Evolutionary conservation across 2,113 vertebrate genomes (phyloP), one percentile per base, ranked within the genome.

Genomic region (Electrona antarctica): DNA sequence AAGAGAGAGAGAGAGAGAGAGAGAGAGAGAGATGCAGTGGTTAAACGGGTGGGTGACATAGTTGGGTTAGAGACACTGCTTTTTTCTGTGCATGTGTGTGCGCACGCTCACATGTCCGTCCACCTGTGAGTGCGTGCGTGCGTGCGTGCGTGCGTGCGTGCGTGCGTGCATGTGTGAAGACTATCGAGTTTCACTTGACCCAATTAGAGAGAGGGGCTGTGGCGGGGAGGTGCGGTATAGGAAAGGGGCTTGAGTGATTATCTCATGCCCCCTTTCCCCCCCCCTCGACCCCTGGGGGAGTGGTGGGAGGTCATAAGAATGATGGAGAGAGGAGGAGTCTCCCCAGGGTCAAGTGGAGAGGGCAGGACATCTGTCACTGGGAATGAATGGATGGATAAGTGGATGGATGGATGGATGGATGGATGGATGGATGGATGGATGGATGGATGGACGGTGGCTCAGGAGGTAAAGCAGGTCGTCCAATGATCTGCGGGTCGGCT

Each of bases 141-240:
- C 13, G 51, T 54, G 51, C 11, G 11, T 13, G 51, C n/a, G 51
- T 52, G 11, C 13, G 4, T 54, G 51, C 5, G 12, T n/a, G 51
- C 13, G 51, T 12, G 8, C n/a, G 51, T 13, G 51, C 6, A 3
- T 4, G 51, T 5, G 51, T 4, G 13, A 11, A 41, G 28, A 4
- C 69, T 60, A 69, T 81, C 64, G 51, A 69, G 62, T 77, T 76
- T 71, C 55, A 63, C 74, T 72, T 82, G 71, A 79, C 57, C 73
- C 58, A 81, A 61, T 87, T 54, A 51, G 21, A 77, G 49, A 55
- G 56, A 10, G 57, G 15, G 7, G 13, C 6, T 7, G 13, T 7
- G 57, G 57, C 1, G 8, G 57, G 29, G 57, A 54, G 49, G 47
- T 57, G 55, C 13, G 58, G 11, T 21, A 12, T 47, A 21, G 60